Percentiles rank a stretch among this genome's conserved stretches.
phyloP scores from a whole-genome alignment of 2,113 vertebrate genomes.

The Stigmatopora nigra region DNA sequence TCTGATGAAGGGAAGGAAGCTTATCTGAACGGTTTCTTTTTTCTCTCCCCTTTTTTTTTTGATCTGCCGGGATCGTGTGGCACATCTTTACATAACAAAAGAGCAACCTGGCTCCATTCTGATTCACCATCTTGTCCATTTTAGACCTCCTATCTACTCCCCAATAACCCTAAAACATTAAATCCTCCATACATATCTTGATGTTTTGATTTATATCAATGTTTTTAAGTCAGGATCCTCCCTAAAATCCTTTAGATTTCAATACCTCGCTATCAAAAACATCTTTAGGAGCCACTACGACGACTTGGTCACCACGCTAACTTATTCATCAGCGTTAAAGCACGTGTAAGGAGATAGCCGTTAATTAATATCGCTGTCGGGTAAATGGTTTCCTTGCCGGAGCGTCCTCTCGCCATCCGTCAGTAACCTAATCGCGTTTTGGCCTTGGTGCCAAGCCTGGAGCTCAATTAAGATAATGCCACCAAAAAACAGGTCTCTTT shows the following conservation, averaged over 20 bases:
- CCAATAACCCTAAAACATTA: slow-evolving; percentile 16
- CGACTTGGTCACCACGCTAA: slow-evolving; percentile 55
- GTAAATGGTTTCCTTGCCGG: slow-evolving; percentile 77
- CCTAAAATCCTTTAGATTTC: slow-evolving; percentile 51
- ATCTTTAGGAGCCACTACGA: slow-evolving; percentile 51
- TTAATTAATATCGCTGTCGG: slow-evolving; percentile 96
- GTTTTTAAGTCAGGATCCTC: too few relatives aligned
- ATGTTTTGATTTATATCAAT: slow-evolving; percentile 67
- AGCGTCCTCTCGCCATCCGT: slow-evolving; percentile 81
- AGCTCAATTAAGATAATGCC: slow-evolving; percentile 97
- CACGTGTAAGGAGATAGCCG: slow-evolving; percentile 83
- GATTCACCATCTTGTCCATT: slow-evolving; percentile 21
- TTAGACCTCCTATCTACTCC: slow-evolving; percentile 10
- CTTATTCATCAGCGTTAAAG: slow-evolving; percentile 73
- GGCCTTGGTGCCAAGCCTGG: slow-evolving; percentile 66
- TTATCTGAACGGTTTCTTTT: slow-evolving; percentile 74
- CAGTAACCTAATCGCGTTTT: slow-evolving; percentile 81
- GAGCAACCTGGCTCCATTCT: slow-evolving; percentile 53
- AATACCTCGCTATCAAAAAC: slow-evolving; percentile 29
- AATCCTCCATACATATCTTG: slow-evolving; percentile 49
- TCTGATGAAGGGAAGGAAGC: slow-evolving; percentile 73
- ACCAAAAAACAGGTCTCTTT: slow-evolving; percentile 94
- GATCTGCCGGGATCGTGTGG: slow-evolving; percentile 59
- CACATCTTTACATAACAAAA: slow-evolving; percentile 76
- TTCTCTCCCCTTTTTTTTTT: slow-evolving; percentile 66